Base-by-base conservation (phyloP, 2,888 invertebrate genomes). In the Tipula helvola region DNA sequence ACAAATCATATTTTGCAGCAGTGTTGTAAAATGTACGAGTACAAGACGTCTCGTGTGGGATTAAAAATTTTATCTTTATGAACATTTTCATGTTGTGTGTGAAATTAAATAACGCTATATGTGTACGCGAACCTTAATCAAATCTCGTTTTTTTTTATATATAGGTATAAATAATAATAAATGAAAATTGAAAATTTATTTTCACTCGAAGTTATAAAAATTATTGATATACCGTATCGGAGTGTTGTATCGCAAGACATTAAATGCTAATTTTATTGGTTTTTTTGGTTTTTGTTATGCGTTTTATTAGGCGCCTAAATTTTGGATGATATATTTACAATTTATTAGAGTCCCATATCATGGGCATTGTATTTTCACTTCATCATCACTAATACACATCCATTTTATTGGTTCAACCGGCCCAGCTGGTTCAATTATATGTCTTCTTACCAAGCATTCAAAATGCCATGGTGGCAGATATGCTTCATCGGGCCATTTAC, bases 401-500 rank as follows among this genome's bases (percentile, higher is more conserved):
- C 71, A 71, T 71, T 71, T 71, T 28, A 71, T 71, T 5, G 71
- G 28, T 71, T 71, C 1, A 3, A 71, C 18, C n/a, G 71, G 71
- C 10, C 10, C 71, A 10, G 28, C 28, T 7, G 28, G 71, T 28
- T 71, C 28, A 5, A 71, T 28, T 12, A 71, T 10, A 1, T 13
- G 10, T 10, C 71, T 28, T 71, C 10, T 10, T 5, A 71, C 28
- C 10, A 71, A 71, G 28, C 71, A 71, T 28, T 18, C 4, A 12
- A 71, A 28, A 28, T 10, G 28, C 44, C 44, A 86, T 44, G 86
- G 86, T 7, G 28, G 13, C 28, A 28, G 12, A 18, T 13, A 44
- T 3, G 13, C 36, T 3, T 47, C 7, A 5, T 44, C 28, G 5
- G 42, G 7, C 87, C 87, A 87, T 5, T 36, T 36, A 71, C 87